Conservation (phyloP, 2,888 invertebrate species). For the Drosophila paracracens region DNA sequence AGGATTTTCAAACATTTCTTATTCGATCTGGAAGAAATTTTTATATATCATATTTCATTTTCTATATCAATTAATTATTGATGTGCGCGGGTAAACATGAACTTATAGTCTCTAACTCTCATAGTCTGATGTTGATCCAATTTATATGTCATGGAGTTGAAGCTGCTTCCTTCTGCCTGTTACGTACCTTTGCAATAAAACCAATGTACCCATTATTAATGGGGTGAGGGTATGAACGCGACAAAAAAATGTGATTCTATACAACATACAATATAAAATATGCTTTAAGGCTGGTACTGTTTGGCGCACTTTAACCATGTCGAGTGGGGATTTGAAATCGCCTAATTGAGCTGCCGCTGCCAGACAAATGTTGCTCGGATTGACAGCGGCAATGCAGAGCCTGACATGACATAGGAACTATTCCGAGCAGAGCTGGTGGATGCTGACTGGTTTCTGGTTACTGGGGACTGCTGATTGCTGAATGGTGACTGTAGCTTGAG, state of each 20-base stretch:
- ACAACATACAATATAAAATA: not conserved
- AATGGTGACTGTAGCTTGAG: constrained; percentile 23
- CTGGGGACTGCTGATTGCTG: constrained; percentile 12
- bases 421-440: constrained; percentile 18
- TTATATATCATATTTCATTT: too few species aligned
- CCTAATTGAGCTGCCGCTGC: constrained; percentile 68
- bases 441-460: constrained; percentile 20
- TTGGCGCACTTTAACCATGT: constrained; percentile 12
- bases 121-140: not conserved
- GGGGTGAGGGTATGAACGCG: not conserved
- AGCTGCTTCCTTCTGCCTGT: not conserved
- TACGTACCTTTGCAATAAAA: not conserved
- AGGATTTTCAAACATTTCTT: too few species aligned
- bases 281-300: not conserved
- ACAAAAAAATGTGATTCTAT: not conserved
- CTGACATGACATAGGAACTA: constrained; percentile 60
- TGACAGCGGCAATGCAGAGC: constrained; percentile 65
- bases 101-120: not conserved
- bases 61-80: too few species aligned
- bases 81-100: not conserved
- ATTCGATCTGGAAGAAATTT: too few species aligned
- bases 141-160: not conserved
- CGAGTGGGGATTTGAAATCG: constrained; percentile 36
- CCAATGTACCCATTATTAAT: not conserved
- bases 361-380: constrained; percentile 67